Base-by-base conservation (phyloP, 2,888 invertebrate species). In the Nomada ferruginata region DNA sequence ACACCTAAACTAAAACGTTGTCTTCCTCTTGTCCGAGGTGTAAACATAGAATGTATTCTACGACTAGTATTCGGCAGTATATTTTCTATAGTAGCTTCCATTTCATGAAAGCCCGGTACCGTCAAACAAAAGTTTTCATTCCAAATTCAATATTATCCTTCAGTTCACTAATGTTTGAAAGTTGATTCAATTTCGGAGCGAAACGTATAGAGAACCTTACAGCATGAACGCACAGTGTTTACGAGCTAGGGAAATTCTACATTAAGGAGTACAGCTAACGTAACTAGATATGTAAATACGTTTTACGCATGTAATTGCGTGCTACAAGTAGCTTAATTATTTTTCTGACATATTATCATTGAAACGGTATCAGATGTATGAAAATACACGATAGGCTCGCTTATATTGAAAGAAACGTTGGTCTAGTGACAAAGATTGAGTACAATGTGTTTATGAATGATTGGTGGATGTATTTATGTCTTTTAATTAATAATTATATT, bases 1-100 rank as follows among this genome's bases (percentile, higher is more conserved):
- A 26, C 23, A 26, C 47, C 59, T 23, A 86, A 52, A 71, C 36
- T 68, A 47, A 86, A 86, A n/a, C 50, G 69, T 47, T 79, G 74
- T 44, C 69, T 76, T 36, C 50, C 60, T 23, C 61, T 76, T 26
- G 75, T 64, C 50, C 66, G 64, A n/a, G 71, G 36, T 10, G 70
- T 77, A n/a, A 69, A 63, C 18, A 63, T 55, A 13, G 82, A 60
- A n/a, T 63, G 61, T 42, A 66, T 73, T 13, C 20, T 20, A 10
- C 10, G 36, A 52, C 50, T 74, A n/a, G 57, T 82, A 1, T 52
- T 36, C 9, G 80, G 29, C 3, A 42, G 2, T 15, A 15, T 18
- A 66, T 68, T 70, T 50, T 55, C 65, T 10, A 63, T 26, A 18
- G 36, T 47, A 13, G 3, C 18, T 7, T 84, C 59, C 84, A 83